Base-by-base conservation (phyloP, 2,888 invertebrate species). In the Melieria crassipennis region DNA sequence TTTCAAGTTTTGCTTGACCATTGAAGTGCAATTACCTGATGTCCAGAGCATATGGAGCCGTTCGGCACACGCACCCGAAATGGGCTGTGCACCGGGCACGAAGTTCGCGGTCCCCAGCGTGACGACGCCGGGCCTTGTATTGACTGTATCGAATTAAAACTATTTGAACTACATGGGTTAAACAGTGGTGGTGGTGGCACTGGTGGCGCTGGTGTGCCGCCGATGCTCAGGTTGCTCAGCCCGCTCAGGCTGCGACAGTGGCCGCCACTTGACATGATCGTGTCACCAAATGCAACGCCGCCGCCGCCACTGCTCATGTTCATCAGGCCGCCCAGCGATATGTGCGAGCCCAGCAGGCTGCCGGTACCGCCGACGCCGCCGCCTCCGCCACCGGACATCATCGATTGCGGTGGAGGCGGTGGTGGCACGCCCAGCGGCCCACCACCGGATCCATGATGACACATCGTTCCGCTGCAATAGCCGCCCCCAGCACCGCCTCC, bases 21-120 rank as follows among this genome's bases (percentile, higher is more conserved):
- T 30, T 30, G 30, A 30, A 30, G 47, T 55, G n/a, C 60, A 76
- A 73, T 86, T 86, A 87, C 87, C 87, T 87, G 87, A 81, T 87
- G 87, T 85, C 87, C 87, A 76, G 87, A 87, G 79, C 87, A 87
- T 77, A 87, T 85, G 69, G 86, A 86, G 79, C 87, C 87, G 77
- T 87, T 87, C 75, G 87, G 87, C 77, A 86, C 86, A 75, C 87
- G 86, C 75, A 86, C 85, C 76, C 87, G 85, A 81, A 87, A 87
- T 76, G 87, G 87, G 82, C 87, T 87, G 82, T 87, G 87, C 77
- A 87, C 86, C 76, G 87, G 87, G 81, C 87, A 87, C 74, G 87
- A 87, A 78, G 87, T 86, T 79, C 87, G 82, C 70, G 87, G 87
- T 75, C 87, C 87, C 87, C 87, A 87, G 76, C 87, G 82, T 68